These are phyloP conservation scores for Orchesella flavescens DNA, from an alignment of 2,888 invertebrate species.

Conservation along the genomic window DNA sequence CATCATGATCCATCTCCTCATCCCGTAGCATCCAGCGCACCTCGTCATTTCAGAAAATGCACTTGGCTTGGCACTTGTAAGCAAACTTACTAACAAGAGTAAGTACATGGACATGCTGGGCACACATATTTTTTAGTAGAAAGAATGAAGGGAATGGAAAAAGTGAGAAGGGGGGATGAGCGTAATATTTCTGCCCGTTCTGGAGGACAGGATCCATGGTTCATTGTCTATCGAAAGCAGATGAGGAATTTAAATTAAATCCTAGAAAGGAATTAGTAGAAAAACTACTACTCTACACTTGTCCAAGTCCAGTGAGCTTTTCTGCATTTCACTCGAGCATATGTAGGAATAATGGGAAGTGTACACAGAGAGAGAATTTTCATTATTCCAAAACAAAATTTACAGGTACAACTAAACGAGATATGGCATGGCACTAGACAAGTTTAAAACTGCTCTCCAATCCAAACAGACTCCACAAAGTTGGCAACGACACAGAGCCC, in stretches of 20 bases:
- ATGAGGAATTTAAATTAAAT: conserved; percentile 16
- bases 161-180: too few species aligned
- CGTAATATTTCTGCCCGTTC: too few species aligned
- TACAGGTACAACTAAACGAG: not conserved
- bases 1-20: too few species aligned
- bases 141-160: too few species aligned
- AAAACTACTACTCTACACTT: not conserved
- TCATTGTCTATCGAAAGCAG: not conserved
- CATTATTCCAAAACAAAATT: not conserved
- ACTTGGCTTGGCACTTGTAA: too few species aligned
- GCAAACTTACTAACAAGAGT: too few species aligned
- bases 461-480: not conserved
- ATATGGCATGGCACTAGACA: not conserved
- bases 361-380: not conserved
- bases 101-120: too few species aligned
- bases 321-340: not conserved
- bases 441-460: not conserved
- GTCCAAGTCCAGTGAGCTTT: not conserved
- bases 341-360: not conserved
- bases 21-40: too few species aligned
- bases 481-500: not conserved
- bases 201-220: too few species aligned
- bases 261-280: not conserved
- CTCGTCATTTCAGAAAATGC: too few species aligned
- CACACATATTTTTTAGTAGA: too few species aligned